These are phyloP conservation scores for Gastrophysa polygoni DNA, from an alignment of 2,888 invertebrate genomes.

Conservation along the genomic window DNA sequence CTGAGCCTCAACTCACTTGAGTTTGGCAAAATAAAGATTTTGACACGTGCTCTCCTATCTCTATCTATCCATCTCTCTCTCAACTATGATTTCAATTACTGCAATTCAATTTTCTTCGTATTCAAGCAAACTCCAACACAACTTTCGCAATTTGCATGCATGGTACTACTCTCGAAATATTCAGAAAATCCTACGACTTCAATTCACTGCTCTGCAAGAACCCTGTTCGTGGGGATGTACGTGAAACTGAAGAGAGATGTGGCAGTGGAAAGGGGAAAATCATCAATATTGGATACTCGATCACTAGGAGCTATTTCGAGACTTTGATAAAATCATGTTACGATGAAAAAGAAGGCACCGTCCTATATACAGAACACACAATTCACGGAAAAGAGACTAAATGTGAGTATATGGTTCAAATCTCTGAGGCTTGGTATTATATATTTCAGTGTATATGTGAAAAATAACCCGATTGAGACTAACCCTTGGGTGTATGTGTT, in stretches of 20 bases:
- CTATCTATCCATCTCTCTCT: too few relatives aligned
- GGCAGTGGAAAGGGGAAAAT: constrained; percentile 44
- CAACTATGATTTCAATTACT: background rate
- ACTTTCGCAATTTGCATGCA: constrained; percentile 43
- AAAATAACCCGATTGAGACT: too few relatives aligned
- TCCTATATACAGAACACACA: constrained; percentile 52
- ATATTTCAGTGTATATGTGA: background rate
- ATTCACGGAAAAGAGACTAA: constrained; percentile 54
- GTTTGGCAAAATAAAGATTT: too few relatives aligned
- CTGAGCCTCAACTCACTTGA: too few relatives aligned
- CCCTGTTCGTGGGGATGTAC: constrained; percentile 45
- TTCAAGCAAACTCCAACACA: constrained; percentile 47
- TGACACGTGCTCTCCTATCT: too few relatives aligned
- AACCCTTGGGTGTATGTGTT: too few relatives aligned
- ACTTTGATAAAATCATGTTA: constrained; percentile 53
- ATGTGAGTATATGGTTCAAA: constrained; percentile 45
- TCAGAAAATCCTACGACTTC: constrained; percentile 38
- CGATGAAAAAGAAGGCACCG: constrained; percentile 47
- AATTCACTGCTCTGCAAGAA: constrained; percentile 45
- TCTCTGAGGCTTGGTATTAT: background rate
- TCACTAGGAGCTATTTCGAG: constrained; percentile 41
- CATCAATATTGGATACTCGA: constrained; percentile 48
- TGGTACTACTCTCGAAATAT: constrained; percentile 40
- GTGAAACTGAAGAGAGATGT: constrained; percentile 45
- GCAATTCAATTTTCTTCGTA: too few relatives aligned